Evolutionary conservation across 2,888 invertebrate species (phyloP), one percentile per base, ranked within the genome.

Genomic region (Seira ritae): DNA sequence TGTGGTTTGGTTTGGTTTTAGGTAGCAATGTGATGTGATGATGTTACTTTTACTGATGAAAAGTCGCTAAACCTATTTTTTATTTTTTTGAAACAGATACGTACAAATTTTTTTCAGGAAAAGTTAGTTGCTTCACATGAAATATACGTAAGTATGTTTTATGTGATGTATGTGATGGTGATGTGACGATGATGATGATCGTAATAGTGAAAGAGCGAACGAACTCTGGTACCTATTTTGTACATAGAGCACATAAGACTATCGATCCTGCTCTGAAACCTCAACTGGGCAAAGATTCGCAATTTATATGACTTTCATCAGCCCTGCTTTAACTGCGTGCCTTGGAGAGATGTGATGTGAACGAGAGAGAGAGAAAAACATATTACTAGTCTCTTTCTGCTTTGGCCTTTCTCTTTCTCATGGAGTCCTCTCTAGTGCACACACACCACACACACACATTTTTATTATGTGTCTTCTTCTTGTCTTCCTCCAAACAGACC

Each of bases 221-320:
- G 74, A 42, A 75, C 65, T 24, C 42, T 74, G 70, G 68, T 80
- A 74, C 55, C 12, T 31, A 19, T 37, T 12, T 80, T 8, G 42
- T 12, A 42, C 12, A 42, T 42, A 74, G 74, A 80, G 66, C 73
- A 79, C 67, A 69, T 55, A 80, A 80, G 74, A 82, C 81, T 85
- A 85, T 85, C 85, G 85, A 85, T 85, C 85, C 81, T 73, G 55
- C 78, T 78, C 80, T 84, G 78, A 80, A 84, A 84, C 84, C 84
- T 84, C 81, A 81, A 81, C 81, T 84, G 80, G 81, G 81, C 81
- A 81, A 84, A 81, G 78, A 80, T 80, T 84, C 84, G 67, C 84
- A 77, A 84, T 78, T 84, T 77, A 84, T 84, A 84, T 69, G 80
- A 84, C 84, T 84, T 84, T 84, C 84, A 80, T 84, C 84, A 80